Percentiles rank a stretch among this genome's conserved stretches.
These are phyloP conservation scores for Dicentrarchus labrax DNA, from an alignment of 2,113 vertebrate species.

Conservation along the genomic window DNA sequence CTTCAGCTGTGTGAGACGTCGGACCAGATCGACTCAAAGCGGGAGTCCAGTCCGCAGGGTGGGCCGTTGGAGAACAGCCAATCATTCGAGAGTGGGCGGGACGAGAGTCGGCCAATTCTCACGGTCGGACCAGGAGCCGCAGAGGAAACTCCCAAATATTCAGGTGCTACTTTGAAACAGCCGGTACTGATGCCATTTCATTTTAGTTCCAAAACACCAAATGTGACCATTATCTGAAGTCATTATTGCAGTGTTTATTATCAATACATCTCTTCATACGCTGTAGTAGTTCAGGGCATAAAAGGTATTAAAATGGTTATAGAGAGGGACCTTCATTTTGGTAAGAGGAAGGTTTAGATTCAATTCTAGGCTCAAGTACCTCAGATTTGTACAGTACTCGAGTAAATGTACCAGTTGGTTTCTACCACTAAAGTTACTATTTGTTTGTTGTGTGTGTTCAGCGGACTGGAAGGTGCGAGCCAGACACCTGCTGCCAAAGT, in stretches of 20 bases:
- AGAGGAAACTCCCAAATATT: slow-evolving; percentile 71
- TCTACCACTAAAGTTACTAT: neutral
- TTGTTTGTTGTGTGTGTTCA: slow-evolving; percentile 42
- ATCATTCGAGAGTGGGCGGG: slow-evolving; percentile 74
- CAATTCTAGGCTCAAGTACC: too few relatives aligned
- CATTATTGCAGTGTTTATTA: neutral
- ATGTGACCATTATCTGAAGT: neutral
- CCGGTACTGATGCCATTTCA: neutral
- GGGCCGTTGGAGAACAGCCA: slow-evolving; percentile 61
- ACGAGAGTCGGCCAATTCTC: slow-evolving; percentile 83
- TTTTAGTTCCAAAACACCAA: neutral
- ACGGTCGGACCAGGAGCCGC: neutral
- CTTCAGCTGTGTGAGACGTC: slow-evolving; percentile 84
- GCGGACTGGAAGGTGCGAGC: slow-evolving; percentile 83
- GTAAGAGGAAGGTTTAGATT: too few relatives aligned
- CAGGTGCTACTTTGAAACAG: slow-evolving; percentile 64
- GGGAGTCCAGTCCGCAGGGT: slow-evolving; percentile 39
- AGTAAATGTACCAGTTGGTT: neutral
- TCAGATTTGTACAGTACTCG: neutral
- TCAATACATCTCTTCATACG: too few relatives aligned
- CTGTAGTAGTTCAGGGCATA: too few relatives aligned
- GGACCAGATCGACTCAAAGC: slow-evolving; percentile 69
- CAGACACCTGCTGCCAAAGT: slow-evolving; percentile 81
- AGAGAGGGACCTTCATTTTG: too few relatives aligned
- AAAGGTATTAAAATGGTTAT: too few relatives aligned